Percentiles rank a stretch among this genome's conserved stretches.
Conservation (phyloP, 2,888 invertebrate genomes). For the Hipparchia sbordonii region DNA sequence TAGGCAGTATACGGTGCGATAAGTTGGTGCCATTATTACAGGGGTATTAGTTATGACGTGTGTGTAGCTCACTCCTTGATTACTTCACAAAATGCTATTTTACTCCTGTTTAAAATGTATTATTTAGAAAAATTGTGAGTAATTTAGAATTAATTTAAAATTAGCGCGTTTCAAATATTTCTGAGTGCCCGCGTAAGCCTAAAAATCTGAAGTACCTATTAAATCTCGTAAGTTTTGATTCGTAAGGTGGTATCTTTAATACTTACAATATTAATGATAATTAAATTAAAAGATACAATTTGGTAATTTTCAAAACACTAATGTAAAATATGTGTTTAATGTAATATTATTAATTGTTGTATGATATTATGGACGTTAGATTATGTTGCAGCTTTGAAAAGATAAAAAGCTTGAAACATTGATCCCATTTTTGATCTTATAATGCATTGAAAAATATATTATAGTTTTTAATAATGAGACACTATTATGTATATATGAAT, state of each 20-base stretch:
- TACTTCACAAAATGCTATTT: conserved; percentile 40
- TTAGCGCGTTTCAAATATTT: conserved; percentile 9
- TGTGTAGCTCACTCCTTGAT: conserved; percentile 63
- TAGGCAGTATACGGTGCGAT: conserved; percentile 83
- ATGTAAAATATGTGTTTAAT: conserved; percentile 33
- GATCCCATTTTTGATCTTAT: conserved; percentile 18
- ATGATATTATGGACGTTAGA: conserved; percentile 39
- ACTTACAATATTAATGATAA: conserved; percentile 1
- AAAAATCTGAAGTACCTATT: not conserved
- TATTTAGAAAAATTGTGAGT: conserved; percentile 26
- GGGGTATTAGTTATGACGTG: conserved; percentile 76
- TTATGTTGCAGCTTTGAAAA: conserved; percentile 33
- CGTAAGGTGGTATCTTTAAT: not conserved
- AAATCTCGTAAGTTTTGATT: not conserved
- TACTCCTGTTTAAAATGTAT: conserved; percentile 31
- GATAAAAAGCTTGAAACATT: conserved; percentile 24
- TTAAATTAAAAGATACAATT: not conserved
- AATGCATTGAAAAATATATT: conserved; percentile 41
- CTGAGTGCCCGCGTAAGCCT: not conserved
- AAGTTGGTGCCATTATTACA: conserved; percentile 83
- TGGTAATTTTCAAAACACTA: conserved; percentile 10
- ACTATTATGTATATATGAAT: conserved; percentile 65
- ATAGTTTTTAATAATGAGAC: conserved; percentile 46
- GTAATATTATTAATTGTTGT: conserved; percentile 40
- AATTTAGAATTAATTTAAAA: conserved; percentile 16